Evolutionary conservation across 1,140 invertebrate genomes (phyloP).

Genomic region (Hyles vespertilio): DNA sequence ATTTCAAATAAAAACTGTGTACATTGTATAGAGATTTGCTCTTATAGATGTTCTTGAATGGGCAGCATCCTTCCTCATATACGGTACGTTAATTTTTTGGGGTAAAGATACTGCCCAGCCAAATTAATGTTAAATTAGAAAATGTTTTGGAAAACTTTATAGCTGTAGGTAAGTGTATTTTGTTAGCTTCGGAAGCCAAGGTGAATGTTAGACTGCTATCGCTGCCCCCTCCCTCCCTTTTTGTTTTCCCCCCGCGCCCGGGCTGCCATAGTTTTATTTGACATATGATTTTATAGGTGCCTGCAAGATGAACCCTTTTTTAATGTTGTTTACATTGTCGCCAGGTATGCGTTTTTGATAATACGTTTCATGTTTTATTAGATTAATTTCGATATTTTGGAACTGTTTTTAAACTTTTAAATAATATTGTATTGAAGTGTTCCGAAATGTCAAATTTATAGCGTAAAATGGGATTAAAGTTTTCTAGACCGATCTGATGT

Average conservation of each 20-base stretch:
- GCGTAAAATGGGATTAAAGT: too few relatives aligned
- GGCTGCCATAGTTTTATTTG: constrained; percentile 66
- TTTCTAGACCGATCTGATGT: too few relatives aligned
- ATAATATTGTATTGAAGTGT: too few relatives aligned
- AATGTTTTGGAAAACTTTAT: constrained; percentile 52
- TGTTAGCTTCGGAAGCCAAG: constrained; percentile 73
- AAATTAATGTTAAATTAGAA: constrained; percentile 51
- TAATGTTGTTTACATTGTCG: constrained; percentile 76
- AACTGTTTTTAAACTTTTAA: background rate
- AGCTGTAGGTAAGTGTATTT: constrained; percentile 73
- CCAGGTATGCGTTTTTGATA: constrained; percentile 70
- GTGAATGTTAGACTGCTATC: constrained; percentile 73
- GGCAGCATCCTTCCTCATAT: constrained; percentile 57
- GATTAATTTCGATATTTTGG: constrained; percentile 23
- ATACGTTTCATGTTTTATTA: constrained; percentile 41
- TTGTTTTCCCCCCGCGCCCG: constrained; percentile 61
- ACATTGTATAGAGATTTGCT: constrained; percentile 61
- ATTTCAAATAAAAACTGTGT: constrained; percentile 52
- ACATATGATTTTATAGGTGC: constrained; percentile 73
- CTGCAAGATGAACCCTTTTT: constrained; percentile 69
- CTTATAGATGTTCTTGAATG: constrained; percentile 65
- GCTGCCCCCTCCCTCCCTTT: constrained; percentile 59
- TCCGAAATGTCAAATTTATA: too few relatives aligned
- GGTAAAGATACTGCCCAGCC: constrained; percentile 64
- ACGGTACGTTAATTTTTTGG: constrained; percentile 1